A percentile compares a stretch with the other conserved stretches of the same genome.
Conservation (phyloP, 2,888 invertebrate genomes). For the Ophioninae sp. region DNA sequence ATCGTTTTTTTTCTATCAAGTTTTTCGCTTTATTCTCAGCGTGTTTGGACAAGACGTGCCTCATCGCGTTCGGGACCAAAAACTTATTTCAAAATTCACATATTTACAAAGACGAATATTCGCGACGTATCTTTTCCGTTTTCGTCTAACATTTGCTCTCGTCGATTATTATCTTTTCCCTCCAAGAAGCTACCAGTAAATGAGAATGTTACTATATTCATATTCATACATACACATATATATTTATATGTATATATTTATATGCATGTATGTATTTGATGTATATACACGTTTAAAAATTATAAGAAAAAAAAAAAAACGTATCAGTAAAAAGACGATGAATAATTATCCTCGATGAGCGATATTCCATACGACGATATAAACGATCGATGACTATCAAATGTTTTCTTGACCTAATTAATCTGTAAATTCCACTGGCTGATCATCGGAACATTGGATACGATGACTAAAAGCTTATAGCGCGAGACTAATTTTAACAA, state of each 20-base stretch:
- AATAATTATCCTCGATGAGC: slow-evolving; percentile 38
- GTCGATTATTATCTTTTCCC: neutral
- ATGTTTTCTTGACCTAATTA: neutral
- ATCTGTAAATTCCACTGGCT: neutral
- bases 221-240: neutral
- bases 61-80: slow-evolving; percentile 6
- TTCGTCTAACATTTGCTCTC: neutral
- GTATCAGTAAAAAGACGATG: slow-evolving; percentile 15
- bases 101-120: slow-evolving; percentile 44
- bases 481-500: slow-evolving; percentile 1
- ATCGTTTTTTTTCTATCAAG: slow-evolving; percentile 4
- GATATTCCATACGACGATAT: neutral
- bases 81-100: slow-evolving; percentile 36
- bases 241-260: too few relatives aligned
- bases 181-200: neutral
- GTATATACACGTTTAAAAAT: neutral
- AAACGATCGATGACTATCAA: slow-evolving; percentile 24
- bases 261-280: slow-evolving; percentile 9
- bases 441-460: neutral
- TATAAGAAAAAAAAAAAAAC: slow-evolving; percentile 1
- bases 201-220: neutral
- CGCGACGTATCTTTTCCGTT: slow-evolving; percentile 7
- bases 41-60: neutral
- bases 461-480: slow-evolving; percentile 3
- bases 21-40: slow-evolving; percentile 38